Evolutionary conservation across 2,113 vertebrate species (phyloP).

Genomic region (Rafetus swinhoei): DNA sequence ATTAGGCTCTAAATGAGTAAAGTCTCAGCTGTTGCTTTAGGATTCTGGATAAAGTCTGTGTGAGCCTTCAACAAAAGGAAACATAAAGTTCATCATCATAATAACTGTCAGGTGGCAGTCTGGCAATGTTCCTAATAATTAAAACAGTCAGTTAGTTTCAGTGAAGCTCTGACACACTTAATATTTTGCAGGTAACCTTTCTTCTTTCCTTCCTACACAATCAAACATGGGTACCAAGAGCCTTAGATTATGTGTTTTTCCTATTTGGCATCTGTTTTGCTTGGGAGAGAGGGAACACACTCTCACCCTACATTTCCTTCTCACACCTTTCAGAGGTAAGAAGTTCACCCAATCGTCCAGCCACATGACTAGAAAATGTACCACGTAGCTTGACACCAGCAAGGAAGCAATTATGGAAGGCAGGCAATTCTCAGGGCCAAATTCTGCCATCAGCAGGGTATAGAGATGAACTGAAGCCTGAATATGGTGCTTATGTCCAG

Average conservation of each 20-base stretch:
- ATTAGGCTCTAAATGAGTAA: background rate
- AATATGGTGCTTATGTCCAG: background rate
- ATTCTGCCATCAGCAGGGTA: background rate
- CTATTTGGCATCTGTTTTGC: background rate
- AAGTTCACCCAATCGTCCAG: background rate
- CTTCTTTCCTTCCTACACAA: background rate
- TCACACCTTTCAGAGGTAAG: fast-evolving
- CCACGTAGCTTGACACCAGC: background rate
- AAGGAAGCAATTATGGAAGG: background rate
- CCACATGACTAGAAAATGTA: background rate
- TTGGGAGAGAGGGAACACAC: background rate
- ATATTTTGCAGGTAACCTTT: fast-evolving
- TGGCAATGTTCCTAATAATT: background rate
- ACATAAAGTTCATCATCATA: background rate
- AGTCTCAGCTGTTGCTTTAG: background rate
- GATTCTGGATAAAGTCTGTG: background rate
- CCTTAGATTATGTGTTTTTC: fast-evolving
- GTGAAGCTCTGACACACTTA: background rate
- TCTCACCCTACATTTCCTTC: fast-evolving
- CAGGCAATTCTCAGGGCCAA: background rate
- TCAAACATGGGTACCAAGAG: fast-evolving
- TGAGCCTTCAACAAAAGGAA: background rate
- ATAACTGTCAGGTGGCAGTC: background rate
- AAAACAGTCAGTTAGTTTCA: background rate
- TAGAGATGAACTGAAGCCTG: background rate